Evolutionary conservation across 1,140 invertebrate species (phyloP).

Genomic region (Daktulosphaira vitifoliae): DNA sequence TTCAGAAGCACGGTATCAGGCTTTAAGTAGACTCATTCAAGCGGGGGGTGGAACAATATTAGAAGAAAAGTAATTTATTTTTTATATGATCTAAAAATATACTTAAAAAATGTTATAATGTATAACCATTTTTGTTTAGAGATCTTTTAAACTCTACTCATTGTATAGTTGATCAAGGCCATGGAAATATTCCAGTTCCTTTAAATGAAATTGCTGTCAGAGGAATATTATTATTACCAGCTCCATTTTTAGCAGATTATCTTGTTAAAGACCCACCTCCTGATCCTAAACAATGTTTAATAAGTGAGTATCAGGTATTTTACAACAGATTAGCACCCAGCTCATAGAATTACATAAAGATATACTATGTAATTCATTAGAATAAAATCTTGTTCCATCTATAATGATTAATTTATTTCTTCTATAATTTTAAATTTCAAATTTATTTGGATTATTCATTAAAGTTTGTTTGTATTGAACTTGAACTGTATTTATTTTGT

Average conservation of each 20-base stretch:
- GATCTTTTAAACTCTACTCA: conserved; percentile 20
- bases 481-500: too few species aligned
- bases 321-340: conserved; percentile 15
- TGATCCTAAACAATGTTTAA: conserved; percentile 11
- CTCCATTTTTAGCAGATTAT: conserved; percentile 10
- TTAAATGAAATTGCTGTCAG: conserved; percentile 15
- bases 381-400: conserved; percentile 1
- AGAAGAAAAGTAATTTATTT: conserved; percentile 37
- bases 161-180: conserved; percentile 22
- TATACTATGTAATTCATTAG: too few species aligned
- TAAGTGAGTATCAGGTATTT: conserved; percentile 6
- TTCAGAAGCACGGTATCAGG: conserved; percentile 16
- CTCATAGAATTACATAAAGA: too few species aligned
- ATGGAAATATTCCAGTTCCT: conserved; percentile 11
- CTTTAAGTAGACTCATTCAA: conserved; percentile 28
- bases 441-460: too few species aligned
- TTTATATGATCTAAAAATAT: not conserved
- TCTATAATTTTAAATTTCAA: too few species aligned
- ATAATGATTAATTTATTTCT: too few species aligned
- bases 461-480: too few species aligned
- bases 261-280: conserved; percentile 18
- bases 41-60: conserved; percentile 29
- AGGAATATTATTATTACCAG: conserved; percentile 13
- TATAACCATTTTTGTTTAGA: conserved; percentile 2
- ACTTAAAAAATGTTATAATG: not conserved